Evolutionary conservation across 2,113 vertebrate species (phyloP).

Genomic region (Indicator indicator): DNA sequence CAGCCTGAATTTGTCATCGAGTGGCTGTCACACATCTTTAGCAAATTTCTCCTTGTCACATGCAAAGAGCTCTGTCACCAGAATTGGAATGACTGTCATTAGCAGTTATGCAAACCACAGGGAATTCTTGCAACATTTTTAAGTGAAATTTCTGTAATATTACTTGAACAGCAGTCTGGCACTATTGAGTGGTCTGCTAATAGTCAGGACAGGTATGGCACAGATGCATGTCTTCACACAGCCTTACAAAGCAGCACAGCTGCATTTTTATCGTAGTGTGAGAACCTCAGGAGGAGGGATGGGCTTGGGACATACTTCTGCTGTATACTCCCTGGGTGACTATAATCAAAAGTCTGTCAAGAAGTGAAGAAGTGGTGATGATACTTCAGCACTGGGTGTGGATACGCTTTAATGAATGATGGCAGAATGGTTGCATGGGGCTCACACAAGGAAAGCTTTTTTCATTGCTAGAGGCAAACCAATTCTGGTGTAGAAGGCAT

Average conservation of each 20-base stretch:
- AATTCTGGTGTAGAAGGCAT: not conserved
- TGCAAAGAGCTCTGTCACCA: not conserved
- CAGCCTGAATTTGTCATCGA: not conserved
- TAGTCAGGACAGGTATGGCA: not conserved
- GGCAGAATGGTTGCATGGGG: not conserved
- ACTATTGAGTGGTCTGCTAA: not conserved
- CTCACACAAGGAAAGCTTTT: not conserved
- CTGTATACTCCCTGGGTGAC: not conserved
- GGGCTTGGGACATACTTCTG: not conserved
- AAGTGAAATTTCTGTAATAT: not conserved
- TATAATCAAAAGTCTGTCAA: not conserved
- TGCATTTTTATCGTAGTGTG: not conserved
- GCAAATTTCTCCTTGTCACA: conserved; percentile 7
- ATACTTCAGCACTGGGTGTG: not conserved
- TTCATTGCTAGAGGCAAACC: not conserved
- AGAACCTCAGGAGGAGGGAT: not conserved
- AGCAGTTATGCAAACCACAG: not conserved
- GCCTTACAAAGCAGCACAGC: not conserved
- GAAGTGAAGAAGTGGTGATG: not conserved
- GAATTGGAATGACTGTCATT: not conserved
- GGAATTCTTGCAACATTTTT: not conserved
- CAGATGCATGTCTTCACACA: not conserved
- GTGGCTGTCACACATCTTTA: conserved; percentile 45
- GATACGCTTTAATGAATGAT: not conserved
- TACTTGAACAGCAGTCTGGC: not conserved